Percentiles rank a stretch among this genome's conserved stretches.
Conservation (phyloP, 1,140 invertebrate genomes). For the Pissodes strobi region DNA sequence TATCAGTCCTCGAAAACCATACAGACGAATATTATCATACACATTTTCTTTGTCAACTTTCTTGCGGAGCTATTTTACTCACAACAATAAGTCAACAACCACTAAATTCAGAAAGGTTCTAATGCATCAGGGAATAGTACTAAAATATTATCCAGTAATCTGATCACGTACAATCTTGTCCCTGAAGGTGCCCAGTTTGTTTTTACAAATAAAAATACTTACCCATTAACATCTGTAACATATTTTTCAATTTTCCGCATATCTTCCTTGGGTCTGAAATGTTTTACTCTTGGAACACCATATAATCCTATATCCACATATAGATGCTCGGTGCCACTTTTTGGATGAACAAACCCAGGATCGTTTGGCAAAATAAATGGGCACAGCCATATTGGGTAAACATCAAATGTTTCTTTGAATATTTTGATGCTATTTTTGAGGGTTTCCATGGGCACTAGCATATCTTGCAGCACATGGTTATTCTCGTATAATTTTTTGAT, state of each 20-base stretch:
- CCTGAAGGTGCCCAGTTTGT: too few species aligned
- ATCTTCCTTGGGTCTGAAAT: conserved; percentile 68
- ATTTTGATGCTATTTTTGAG: conserved; percentile 66
- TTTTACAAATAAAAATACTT: too few species aligned
- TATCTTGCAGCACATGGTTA: conserved; percentile 83
- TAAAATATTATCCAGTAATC: too few species aligned
- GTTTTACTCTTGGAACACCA: conserved; percentile 69
- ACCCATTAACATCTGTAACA: conserved; percentile 71
- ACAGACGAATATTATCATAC: too few species aligned
- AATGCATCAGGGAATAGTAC: too few species aligned
- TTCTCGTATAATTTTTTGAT: conserved; percentile 77
- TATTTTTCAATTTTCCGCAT: conserved; percentile 74
- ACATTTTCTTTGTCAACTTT: too few species aligned
- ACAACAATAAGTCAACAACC: too few species aligned
- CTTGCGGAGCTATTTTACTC: too few species aligned
- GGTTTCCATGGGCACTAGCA: conserved; percentile 73
- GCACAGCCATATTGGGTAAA: conserved; percentile 86
- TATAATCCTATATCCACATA: conserved; percentile 83
- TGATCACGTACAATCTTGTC: too few species aligned
- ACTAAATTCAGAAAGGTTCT: too few species aligned
- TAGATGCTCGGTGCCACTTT: conserved; percentile 57
- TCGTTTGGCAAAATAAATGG: conserved; percentile 72
- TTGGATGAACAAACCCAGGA: conserved; percentile 73
- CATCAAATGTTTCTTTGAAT: conserved; percentile 72
- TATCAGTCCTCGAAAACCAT: too few species aligned